Evolutionary conservation across 2,113 vertebrate species (phyloP).

Genomic region (Salminus brasiliensis): DNA sequence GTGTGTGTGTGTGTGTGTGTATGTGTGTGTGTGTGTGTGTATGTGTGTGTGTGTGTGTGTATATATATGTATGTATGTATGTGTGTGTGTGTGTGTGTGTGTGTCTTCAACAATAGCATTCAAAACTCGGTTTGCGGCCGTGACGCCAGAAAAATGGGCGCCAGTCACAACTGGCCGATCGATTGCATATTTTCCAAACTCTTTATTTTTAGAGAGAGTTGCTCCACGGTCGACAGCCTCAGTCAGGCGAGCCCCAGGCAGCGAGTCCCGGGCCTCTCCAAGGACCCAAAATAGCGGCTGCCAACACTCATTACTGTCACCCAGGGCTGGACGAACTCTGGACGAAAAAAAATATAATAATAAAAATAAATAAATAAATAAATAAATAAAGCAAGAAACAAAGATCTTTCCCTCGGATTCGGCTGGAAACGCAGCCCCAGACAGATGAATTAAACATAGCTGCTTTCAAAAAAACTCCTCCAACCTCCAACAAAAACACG

Average conservation of each 20-base stretch:
- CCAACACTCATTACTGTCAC: background rate
- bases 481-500: background rate
- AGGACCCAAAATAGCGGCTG: background rate
- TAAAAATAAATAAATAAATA: background rate
- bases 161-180: background rate
- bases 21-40: background rate
- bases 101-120: background rate
- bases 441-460: background rate
- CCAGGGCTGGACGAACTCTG: background rate
- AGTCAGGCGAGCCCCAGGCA: background rate
- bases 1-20: background rate
- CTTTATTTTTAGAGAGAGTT: background rate
- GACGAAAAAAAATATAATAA: too few species aligned
- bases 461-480: background rate
- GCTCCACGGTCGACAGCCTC: background rate
- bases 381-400: background rate
- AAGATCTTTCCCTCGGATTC: background rate
- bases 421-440: background rate
- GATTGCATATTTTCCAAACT: background rate
- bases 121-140: background rate
- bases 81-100: background rate
- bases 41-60: background rate
- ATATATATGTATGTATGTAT: background rate
- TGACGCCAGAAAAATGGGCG: background rate
- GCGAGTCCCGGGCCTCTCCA: background rate